Percentiles rank a stretch among this genome's conserved stretches.
These are phyloP conservation scores for Imbricaverruca yamaguchii DNA, from an alignment of 2,888 invertebrate species.

Conservation along the genomic window DNA sequence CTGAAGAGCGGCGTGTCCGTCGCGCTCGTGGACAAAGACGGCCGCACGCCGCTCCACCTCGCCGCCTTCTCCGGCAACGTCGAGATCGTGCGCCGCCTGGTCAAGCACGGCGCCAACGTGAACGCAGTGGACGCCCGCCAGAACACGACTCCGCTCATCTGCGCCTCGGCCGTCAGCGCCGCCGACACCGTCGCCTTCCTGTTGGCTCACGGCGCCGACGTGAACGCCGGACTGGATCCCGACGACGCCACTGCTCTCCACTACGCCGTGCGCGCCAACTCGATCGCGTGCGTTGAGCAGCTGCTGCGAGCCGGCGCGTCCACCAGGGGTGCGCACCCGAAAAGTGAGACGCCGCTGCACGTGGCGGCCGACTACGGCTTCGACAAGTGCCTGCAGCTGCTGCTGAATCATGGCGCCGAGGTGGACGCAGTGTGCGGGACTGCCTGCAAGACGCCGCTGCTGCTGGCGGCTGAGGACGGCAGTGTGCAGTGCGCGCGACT, in stretches of 20 bases:
- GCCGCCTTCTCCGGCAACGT: slow-evolving; percentile 67
- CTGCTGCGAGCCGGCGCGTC: slow-evolving; percentile 68
- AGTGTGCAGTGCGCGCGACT: slow-evolving; percentile 66
- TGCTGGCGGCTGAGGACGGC: slow-evolving; percentile 81
- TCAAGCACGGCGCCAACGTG: slow-evolving; percentile 31
- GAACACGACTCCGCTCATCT: slow-evolving; percentile 70
- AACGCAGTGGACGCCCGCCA: slow-evolving; percentile 60
- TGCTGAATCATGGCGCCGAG: slow-evolving; percentile 70
- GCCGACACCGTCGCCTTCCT: slow-evolving; percentile 61
- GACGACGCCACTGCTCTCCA: slow-evolving; percentile 62
- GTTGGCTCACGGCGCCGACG: slow-evolving; percentile 58
- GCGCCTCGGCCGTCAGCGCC: slow-evolving; percentile 67
- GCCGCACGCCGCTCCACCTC: slow-evolving; percentile 70
- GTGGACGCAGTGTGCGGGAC: slow-evolving; percentile 42
- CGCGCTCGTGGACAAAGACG: slow-evolving; percentile 57
- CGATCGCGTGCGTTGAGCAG: slow-evolving; percentile 61
- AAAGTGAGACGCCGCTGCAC: slow-evolving; percentile 72
- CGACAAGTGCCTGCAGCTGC: slow-evolving; percentile 58
- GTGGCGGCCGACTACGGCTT: slow-evolving; percentile 69
- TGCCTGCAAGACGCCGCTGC: slow-evolving; percentile 65
- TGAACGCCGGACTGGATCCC: slow-evolving; percentile 55
- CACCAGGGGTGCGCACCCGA: slow-evolving; percentile 50
- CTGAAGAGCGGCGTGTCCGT: slow-evolving; percentile 49
- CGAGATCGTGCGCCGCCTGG: slow-evolving; percentile 59
- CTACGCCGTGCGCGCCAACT: slow-evolving; percentile 71